Percentiles rank a stretch among this genome's conserved stretches.
Conservation (phyloP, 2,113 vertebrate genomes). For the Prochilodus magdalenae region DNA sequence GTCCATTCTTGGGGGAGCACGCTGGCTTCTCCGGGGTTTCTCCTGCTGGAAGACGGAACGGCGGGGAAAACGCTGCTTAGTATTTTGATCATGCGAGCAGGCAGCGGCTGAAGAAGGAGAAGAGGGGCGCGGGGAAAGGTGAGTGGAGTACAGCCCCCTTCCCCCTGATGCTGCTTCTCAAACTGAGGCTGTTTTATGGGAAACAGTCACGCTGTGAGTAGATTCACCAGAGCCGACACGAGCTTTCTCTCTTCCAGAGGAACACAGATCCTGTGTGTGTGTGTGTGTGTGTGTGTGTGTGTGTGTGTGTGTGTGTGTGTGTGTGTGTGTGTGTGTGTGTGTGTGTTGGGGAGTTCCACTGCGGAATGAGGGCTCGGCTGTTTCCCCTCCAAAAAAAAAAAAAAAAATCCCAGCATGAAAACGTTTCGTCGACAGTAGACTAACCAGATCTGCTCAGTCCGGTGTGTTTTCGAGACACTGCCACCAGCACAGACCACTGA, state of each 20-base stretch:
- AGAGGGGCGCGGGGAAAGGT: neutral
- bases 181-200: neutral
- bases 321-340: neutral
- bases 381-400: neutral
- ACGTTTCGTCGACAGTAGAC: neutral
- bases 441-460: neutral
- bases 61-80: slow-evolving; percentile 22
- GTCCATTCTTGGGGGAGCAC: no score
- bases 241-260: neutral
- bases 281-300: no score
- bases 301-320: no score
- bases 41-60: neutral
- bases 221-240: neutral
- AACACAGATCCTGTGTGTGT: neutral
- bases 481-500: neutral
- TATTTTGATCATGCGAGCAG: slow-evolving; percentile 30
- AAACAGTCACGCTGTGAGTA: neutral
- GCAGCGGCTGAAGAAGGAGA: slow-evolving; percentile 18
- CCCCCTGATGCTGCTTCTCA: neutral
- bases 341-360: neutral
- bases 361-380: slow-evolving; percentile 9
- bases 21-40: neutral
- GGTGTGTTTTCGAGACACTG: neutral
- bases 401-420: neutral
- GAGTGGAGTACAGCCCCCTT: slow-evolving; percentile 1